A percentile compares a stretch with the other conserved stretches of the same genome.
Evolutionary conservation across 2,797 vertebrate genomes (phyloP).

Genomic region (Ptychadena robeensis): DNA sequence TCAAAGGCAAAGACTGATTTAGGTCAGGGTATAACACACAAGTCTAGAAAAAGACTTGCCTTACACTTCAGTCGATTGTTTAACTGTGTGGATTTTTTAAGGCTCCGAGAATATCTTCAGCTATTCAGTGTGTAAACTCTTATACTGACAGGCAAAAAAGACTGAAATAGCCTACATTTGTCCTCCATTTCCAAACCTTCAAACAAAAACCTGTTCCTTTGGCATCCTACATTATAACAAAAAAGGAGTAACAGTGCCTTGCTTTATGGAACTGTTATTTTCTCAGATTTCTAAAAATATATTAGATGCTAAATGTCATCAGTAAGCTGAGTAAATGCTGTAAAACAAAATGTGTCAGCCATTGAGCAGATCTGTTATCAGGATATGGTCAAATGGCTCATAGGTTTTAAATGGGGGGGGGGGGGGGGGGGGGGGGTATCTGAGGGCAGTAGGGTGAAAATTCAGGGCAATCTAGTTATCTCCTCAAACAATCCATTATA

Average conservation of each 20-base stretch:
- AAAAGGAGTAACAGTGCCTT: not conserved
- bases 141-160: not conserved
- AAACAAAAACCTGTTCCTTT: not conserved
- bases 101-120: slow-evolving; percentile 18
- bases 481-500: not conserved
- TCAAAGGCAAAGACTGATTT: slow-evolving; percentile 76
- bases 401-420: not conserved
- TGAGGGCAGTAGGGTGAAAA: too few species aligned
- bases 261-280: not conserved
- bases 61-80: slow-evolving; percentile 67
- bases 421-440: too few species aligned
- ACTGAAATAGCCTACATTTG: not conserved
- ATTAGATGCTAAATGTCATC: too few species aligned
- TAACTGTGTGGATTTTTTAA: slow-evolving; percentile 57
- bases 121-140: slow-evolving; percentile 18
- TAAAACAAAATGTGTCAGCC: not conserved
- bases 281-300: not conserved
- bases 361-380: not conserved
- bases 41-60: slow-evolving; percentile 66
- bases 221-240: not conserved
- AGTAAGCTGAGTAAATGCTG: too few species aligned
- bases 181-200: not conserved
- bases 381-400: too few species aligned
- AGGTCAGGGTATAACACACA: slow-evolving; percentile 69
- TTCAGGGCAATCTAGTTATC: not conserved